A percentile compares a stretch with the other conserved stretches of the same genome.
Conservation (phyloP, 2,113 vertebrate genomes). For the Hystrix cristata region DNA sequence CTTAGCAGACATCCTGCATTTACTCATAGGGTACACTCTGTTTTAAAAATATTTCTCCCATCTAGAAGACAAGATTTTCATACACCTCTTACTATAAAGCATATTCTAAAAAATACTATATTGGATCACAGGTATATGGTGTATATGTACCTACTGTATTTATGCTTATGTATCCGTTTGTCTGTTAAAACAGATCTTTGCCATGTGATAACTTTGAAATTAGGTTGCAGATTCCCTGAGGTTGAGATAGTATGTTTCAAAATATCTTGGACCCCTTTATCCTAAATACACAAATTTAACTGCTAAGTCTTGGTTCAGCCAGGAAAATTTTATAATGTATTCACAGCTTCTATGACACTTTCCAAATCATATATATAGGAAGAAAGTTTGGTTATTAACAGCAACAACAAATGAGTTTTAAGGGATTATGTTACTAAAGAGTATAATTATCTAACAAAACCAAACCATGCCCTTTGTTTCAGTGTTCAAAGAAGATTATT, state of each 20-base stretch:
- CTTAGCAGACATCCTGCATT: constrained; percentile 85
- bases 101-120: constrained; percentile 47
- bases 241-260: background rate
- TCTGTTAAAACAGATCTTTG: background rate
- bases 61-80: constrained; percentile 66
- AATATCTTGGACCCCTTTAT: background rate
- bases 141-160: background rate
- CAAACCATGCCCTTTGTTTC: background rate
- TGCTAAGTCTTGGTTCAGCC: background rate
- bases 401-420: constrained; percentile 50
- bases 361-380: background rate
- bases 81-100: constrained; percentile 56
- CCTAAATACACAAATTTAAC: background rate
- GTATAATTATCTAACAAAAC: constrained; percentile 43
- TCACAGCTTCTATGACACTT: background rate
- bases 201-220: constrained; percentile 23
- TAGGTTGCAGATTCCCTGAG: background rate
- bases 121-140: background rate
- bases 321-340: background rate
- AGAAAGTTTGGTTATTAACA: constrained; percentile 26
- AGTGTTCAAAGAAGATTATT: constrained; percentile 45
- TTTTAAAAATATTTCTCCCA: constrained; percentile 75
- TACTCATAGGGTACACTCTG: constrained; percentile 77
- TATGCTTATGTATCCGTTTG: background rate
- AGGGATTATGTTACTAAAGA: constrained; percentile 7